phyloP scores from a whole-genome alignment of 2,797 vertebrate genomes.

The Staurois parvus region DNA sequence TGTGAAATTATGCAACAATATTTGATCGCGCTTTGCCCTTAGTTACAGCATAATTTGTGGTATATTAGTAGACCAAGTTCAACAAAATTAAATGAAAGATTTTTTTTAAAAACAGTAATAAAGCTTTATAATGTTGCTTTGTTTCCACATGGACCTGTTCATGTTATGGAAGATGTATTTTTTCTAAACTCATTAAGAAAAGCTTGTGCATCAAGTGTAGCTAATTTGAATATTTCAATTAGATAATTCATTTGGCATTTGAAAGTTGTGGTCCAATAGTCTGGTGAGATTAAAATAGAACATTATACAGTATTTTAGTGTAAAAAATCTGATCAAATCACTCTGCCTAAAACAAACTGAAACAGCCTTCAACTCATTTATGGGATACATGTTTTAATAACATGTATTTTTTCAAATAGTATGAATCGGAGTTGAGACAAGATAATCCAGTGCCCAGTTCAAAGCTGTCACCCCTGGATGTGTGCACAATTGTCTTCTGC shows the following conservation, averaged over 20 bases:
- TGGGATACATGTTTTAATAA: too few relatives aligned
- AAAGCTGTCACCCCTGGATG: too few relatives aligned
- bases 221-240: slow-evolving; percentile 59
- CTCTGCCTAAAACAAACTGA: not conserved
- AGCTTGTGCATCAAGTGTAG: slow-evolving; percentile 49
- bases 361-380: too few relatives aligned
- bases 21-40: too few relatives aligned
- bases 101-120: not conserved
- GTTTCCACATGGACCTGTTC: slow-evolving; percentile 35
- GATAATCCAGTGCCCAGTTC: too few relatives aligned
- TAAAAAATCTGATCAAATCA: not conserved
- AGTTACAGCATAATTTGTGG: too few relatives aligned
- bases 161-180: slow-evolving; percentile 44
- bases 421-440: too few relatives aligned
- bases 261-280: slow-evolving; percentile 40
- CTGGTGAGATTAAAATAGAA: slow-evolving; percentile 26
- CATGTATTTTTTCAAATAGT: too few relatives aligned
- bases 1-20: too few relatives aligned
- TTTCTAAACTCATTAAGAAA: slow-evolving; percentile 58
- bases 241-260: slow-evolving; percentile 57
- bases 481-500: too few relatives aligned
- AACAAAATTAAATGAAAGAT: too few relatives aligned
- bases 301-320: slow-evolving; percentile 25
- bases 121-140: not conserved
- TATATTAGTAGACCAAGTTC: too few relatives aligned